Evolutionary conservation across 2,113 vertebrate genomes (phyloP).

Genomic region (Coptodon rendalli): DNA sequence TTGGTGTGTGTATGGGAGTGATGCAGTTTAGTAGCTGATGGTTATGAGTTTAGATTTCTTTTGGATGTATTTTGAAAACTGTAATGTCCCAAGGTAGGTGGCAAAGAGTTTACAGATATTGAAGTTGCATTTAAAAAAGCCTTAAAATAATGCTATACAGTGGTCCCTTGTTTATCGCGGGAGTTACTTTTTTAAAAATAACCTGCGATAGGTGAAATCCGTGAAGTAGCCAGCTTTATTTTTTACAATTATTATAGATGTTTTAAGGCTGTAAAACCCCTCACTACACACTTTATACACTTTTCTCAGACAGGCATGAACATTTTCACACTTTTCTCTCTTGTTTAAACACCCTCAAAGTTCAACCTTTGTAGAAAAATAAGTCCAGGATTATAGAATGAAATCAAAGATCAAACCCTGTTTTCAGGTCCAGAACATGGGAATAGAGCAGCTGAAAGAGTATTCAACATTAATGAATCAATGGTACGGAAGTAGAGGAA

Average conservation of each 20-base stretch:
- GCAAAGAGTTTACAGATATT: not conserved
- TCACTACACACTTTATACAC: not conserved
- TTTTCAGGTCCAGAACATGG: not conserved
- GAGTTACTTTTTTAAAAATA: not conserved
- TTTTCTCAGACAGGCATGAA: not conserved
- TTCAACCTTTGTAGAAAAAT: not conserved
- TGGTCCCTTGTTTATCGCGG: not conserved
- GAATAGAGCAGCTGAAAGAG: not conserved
- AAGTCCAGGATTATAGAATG: not conserved
- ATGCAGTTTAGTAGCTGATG: not conserved
- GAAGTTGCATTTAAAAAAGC: not conserved
- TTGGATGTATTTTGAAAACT: not conserved
- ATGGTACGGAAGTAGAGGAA: not conserved
- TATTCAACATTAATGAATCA: not conserved
- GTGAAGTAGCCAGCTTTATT: not conserved
- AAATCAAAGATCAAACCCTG: not conserved
- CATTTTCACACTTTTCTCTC: not conserved
- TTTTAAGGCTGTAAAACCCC: not conserved
- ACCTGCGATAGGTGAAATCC: not conserved
- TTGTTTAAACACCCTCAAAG: not conserved
- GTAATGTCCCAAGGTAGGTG: not conserved
- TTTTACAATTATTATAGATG: not conserved
- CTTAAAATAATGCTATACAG: not conserved
- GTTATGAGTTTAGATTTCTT: not conserved
- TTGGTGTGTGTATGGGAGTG: not conserved